Evolutionary conservation across 2,797 vertebrate genomes (phyloP), one percentile per base, ranked within the genome.

Genomic region (Tenualosa ilisha): DNA sequence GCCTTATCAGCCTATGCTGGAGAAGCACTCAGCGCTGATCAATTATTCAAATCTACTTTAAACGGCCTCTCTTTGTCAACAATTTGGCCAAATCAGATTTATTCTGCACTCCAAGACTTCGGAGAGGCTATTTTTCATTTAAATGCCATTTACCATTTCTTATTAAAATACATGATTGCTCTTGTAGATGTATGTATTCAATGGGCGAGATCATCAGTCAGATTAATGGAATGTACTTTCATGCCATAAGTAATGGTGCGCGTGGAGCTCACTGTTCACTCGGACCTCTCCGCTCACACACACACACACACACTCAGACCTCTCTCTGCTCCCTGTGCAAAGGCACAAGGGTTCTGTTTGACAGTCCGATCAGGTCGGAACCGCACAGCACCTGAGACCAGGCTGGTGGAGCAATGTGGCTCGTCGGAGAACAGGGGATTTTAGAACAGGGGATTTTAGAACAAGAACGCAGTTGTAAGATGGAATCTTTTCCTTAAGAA

Each of bases 151-250:
- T 95, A 96, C 94, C 95, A 94, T 95, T 95, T 95, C 93, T 94
- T 96, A 96, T 96, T 96, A 95, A 95, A 96, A 95, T 95, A 95
- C 94, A 95, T 96, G 94, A 95, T 95, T 95, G 94, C 95, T 95
- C 93, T 92, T 93, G 92, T 93, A 91, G 92, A 95, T 96, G 94
- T 96, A 96, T 96, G 95, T 95, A 96, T 96, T 94, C 91, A 91
- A 92, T 90, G 95, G 92, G 94, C 95, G 94, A 96, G 95, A 94
- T 95, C 94, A 95, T 96, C 96, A 96, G 95, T 95, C 94, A 95
- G 95, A 96, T 95, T 95, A 96, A 96, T 96, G 94, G 93, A 95
- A 96, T 95, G 93, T 92, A 93, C 93, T 94, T 92, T 92, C 91
- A 89, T 91, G 91, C 92, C 91, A 87, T 90, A 91, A 86, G 87